phyloP scores from a whole-genome alignment of 92 coral and sea anemone genomes.

The Meandrina meandrites region DNA sequence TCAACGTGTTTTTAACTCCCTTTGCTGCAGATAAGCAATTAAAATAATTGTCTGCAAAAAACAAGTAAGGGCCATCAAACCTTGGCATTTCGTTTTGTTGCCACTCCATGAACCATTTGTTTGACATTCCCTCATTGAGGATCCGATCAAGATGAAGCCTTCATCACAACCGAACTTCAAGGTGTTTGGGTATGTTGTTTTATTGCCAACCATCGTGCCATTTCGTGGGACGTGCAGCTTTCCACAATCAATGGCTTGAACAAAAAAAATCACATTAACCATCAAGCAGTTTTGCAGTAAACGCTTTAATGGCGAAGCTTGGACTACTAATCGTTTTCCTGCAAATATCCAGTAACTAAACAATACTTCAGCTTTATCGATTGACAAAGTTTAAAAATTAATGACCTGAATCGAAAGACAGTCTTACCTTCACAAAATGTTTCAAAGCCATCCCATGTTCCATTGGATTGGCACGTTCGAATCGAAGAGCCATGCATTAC shows the following conservation, averaged over 20 bases:
- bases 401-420: not conserved
- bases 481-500: slow-evolving; percentile 53
- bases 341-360: not conserved
- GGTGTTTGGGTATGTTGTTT: slow-evolving; percentile 66
- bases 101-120: slow-evolving; percentile 84
- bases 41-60: too few relatives aligned
- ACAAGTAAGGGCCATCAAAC: slow-evolving; percentile 10
- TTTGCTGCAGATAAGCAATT: too few relatives aligned
- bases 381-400: not conserved
- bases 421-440: slow-evolving; percentile 54
- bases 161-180: slow-evolving; percentile 66
- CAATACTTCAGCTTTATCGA: not conserved
- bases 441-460: slow-evolving; percentile 53
- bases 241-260: slow-evolving; percentile 76
- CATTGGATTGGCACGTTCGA: slow-evolving; percentile 53
- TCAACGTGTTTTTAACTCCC: not conserved
- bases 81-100: slow-evolving; percentile 45
- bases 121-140: slow-evolving; percentile 51
- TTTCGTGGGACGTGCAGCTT: slow-evolving; percentile 43
- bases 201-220: slow-evolving; percentile 51
- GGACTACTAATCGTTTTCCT: not conserved
- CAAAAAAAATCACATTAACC: not conserved
- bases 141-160: slow-evolving; percentile 74
- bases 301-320: not conserved
- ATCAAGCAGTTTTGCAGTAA: not conserved